phyloP scores from a whole-genome alignment of 2,888 invertebrate genomes.

The Frankliniella intonsa region DNA sequence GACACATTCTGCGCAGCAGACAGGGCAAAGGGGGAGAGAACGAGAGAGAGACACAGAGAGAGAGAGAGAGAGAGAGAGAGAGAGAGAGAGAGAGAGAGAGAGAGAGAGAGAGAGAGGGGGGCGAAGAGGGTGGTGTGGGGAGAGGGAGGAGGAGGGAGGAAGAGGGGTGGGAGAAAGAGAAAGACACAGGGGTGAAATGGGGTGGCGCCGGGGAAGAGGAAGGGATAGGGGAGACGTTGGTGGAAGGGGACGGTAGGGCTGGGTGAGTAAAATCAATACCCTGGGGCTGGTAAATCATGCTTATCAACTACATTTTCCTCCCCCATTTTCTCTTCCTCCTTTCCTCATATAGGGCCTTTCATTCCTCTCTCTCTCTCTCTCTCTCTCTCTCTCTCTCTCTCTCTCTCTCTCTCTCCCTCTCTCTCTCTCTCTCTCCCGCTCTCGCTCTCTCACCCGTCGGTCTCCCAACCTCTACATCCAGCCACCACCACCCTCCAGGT shows the following conservation, averaged over 20 bases:
- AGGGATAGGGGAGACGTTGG: too few species aligned
- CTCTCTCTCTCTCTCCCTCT: too few species aligned
- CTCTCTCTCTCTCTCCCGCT: too few species aligned
- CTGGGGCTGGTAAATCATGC: conserved; percentile 19
- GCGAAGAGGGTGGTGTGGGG: neutral
- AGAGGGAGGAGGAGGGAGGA: neutral
- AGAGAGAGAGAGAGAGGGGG: too few species aligned
- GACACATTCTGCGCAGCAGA: conserved; percentile 8
- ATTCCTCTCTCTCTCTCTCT: neutral
- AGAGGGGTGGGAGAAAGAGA: neutral
- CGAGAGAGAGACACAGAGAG: too few species aligned
- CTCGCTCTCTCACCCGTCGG: too few species aligned
- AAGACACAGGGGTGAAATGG: neutral
- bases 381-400: too few species aligned
- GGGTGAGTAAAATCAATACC: conserved; percentile 19
- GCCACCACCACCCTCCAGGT: neutral
- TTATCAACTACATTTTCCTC: conserved; percentile 20
- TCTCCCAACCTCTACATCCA: neutral
- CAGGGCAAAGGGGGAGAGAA: neutral
- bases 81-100: too few species aligned
- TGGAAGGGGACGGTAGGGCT: neutral
- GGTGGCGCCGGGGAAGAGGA: too few species aligned
- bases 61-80: too few species aligned
- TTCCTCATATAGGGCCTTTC: neutral
- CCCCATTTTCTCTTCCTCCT: conserved; percentile 16